A percentile compares a stretch with the other conserved stretches of the same genome.
phyloP scores from a whole-genome alignment of 2,113 vertebrate species.

The Trochalopteron elliotii region DNA sequence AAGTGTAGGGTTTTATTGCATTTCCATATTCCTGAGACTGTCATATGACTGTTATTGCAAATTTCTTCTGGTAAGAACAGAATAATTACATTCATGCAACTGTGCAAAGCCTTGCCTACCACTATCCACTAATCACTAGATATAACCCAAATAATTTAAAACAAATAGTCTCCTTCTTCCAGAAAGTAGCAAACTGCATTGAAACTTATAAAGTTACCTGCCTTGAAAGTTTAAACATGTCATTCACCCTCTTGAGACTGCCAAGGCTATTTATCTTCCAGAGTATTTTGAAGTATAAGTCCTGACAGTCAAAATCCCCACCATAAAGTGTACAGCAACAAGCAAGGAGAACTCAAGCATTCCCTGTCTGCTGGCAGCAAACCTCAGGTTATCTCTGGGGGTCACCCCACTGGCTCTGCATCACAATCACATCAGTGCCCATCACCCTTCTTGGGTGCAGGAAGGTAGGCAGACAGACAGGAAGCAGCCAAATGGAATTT shows the following conservation, averaged over 20 bases:
- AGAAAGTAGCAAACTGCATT: not conserved
- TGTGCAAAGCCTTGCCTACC: not conserved
- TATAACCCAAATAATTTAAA: not conserved
- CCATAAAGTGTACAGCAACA: not conserved
- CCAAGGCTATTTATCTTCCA: not conserved
- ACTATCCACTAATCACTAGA: not conserved
- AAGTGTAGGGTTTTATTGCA: not conserved
- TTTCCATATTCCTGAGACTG: not conserved
- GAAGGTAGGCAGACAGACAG: not conserved
- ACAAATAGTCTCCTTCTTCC: not conserved
- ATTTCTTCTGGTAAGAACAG: not conserved
- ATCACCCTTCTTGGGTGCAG: not conserved
- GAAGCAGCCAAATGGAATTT: not conserved
- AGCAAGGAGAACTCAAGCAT: not conserved
- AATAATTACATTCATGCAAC: not conserved
- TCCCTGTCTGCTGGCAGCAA: not conserved
- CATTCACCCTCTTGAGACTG: not conserved
- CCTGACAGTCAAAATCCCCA: not conserved
- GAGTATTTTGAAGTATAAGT: not conserved
- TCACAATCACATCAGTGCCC: not conserved
- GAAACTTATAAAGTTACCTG: not conserved
- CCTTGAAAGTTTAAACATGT: not conserved
- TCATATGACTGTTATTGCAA: not conserved
- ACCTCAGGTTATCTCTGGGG: not conserved
- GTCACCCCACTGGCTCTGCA: not conserved